Conservation (phyloP, 2,888 invertebrate genomes). For the Dysmachus trigonus region DNA sequence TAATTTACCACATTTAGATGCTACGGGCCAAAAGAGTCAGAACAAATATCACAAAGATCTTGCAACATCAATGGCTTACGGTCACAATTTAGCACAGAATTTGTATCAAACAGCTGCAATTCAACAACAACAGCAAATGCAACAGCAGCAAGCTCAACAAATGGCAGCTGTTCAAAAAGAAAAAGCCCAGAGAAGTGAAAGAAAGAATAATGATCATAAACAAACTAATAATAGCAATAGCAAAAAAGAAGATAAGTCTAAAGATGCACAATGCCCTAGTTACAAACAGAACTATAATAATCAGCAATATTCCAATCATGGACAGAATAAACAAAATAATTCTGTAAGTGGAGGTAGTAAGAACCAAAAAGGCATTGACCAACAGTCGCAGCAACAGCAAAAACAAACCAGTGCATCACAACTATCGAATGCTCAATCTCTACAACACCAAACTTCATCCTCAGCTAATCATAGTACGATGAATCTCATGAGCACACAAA, state of each 20-base stretch:
- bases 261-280: slow-evolving; percentile 48
- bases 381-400: slow-evolving; percentile 51
- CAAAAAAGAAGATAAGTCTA: slow-evolving; percentile 58
- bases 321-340: slow-evolving; percentile 35
- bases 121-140: slow-evolving; percentile 61
- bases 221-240: slow-evolving; percentile 41
- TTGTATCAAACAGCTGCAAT: slow-evolving; percentile 60
- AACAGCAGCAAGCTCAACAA: slow-evolving; percentile 52
- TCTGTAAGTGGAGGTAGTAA: not conserved
- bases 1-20: slow-evolving; percentile 69
- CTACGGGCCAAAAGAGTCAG: slow-evolving; percentile 69
- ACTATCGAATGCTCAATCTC: slow-evolving; percentile 47
- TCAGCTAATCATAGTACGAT: slow-evolving; percentile 49
- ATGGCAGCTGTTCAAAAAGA: slow-evolving; percentile 42
- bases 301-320: slow-evolving; percentile 42
- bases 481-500: slow-evolving; percentile 52
- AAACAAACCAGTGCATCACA: slow-evolving; percentile 42
- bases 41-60: slow-evolving; percentile 68
- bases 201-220: slow-evolving; percentile 41
- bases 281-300: slow-evolving; percentile 44
- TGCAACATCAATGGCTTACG: slow-evolving; percentile 63
- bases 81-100: slow-evolving; percentile 62
- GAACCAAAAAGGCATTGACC: slow-evolving; percentile 40
- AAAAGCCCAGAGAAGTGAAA: slow-evolving; percentile 46
- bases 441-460: slow-evolving; percentile 50